A percentile compares a stretch with the other conserved stretches of the same genome.
phyloP scores from a whole-genome alignment of 35 echinoderm and acorn worm genomes.

The Amphiura filiformis region DNA sequence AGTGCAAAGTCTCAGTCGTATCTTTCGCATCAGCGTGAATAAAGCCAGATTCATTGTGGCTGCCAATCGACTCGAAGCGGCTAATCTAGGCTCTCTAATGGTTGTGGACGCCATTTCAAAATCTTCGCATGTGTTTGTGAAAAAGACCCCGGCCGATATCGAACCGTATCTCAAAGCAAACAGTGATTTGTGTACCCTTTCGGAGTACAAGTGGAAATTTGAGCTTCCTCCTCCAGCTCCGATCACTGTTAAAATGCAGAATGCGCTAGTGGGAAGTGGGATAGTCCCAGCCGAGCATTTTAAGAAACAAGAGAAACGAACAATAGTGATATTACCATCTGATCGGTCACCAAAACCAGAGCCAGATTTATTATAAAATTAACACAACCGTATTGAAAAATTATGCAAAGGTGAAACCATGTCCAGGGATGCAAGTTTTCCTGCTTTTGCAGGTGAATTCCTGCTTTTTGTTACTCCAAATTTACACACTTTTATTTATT shows the following conservation, averaged over 20 bases:
- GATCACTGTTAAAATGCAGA: neutral
- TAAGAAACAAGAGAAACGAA: neutral
- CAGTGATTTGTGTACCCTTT: neutral
- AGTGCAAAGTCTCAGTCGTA: neutral
- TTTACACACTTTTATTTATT: too few species aligned
- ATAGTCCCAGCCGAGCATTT: neutral
- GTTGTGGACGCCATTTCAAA: neutral
- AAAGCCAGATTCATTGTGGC: neutral
- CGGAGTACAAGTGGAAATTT: neutral
- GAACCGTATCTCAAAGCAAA: neutral
- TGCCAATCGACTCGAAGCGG: neutral
- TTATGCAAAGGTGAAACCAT: too few species aligned
- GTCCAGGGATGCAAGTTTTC: too few species aligned
- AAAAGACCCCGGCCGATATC: neutral
- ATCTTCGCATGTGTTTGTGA: neutral
- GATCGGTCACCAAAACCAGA: too few species aligned
- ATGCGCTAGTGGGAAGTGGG: neutral
- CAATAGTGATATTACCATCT: too few species aligned
- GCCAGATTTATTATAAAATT: too few species aligned
- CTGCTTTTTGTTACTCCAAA: too few species aligned
- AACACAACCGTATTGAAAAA: too few species aligned
- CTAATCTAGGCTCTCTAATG: neutral
- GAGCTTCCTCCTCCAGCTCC: neutral
- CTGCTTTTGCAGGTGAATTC: too few species aligned
- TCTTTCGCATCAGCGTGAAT: neutral